phyloP scores from a whole-genome alignment of 2,888 invertebrate genomes.

The Eudemis profundana region DNA sequence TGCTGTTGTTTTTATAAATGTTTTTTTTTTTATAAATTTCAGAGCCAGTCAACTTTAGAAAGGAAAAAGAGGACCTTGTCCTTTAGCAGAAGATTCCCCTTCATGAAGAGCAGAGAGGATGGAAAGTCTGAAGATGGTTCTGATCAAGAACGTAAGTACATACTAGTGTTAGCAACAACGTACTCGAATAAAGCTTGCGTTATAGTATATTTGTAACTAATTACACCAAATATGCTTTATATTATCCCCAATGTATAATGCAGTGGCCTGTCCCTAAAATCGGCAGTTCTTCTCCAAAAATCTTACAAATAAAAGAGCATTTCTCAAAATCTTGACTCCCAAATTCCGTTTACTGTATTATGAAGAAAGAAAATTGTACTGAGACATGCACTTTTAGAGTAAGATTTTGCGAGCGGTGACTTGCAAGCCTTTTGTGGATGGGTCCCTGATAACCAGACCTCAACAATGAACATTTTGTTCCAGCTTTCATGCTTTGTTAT shows the following conservation, averaged over 20 bases:
- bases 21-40: constrained; percentile 47
- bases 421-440: not conserved
- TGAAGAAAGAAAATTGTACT: not conserved
- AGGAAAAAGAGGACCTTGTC: constrained; percentile 99
- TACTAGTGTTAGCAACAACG: constrained; percentile 56
- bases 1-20: too few relatives aligned
- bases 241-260: constrained; percentile 2
- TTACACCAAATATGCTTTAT: constrained; percentile 19
- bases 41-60: constrained; percentile 96
- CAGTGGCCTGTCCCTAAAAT: not conserved
- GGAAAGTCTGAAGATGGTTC: constrained; percentile 97
- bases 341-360: not conserved
- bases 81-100: constrained; percentile 99
- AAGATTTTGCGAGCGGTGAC: not conserved
- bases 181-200: constrained; percentile 5
- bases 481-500: constrained; percentile 98
- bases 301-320: not conserved
- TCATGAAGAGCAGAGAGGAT: constrained; percentile 99
- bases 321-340: not conserved
- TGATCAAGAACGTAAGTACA: constrained; percentile 98
- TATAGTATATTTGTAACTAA: constrained; percentile 29
- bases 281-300: not conserved
- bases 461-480: constrained; percentile 82
- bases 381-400: not conserved
- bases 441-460: constrained; percentile 13